These are phyloP conservation scores for Alfaro cultratus DNA, from an alignment of 2,797 vertebrate species.

Conservation along the genomic window DNA sequence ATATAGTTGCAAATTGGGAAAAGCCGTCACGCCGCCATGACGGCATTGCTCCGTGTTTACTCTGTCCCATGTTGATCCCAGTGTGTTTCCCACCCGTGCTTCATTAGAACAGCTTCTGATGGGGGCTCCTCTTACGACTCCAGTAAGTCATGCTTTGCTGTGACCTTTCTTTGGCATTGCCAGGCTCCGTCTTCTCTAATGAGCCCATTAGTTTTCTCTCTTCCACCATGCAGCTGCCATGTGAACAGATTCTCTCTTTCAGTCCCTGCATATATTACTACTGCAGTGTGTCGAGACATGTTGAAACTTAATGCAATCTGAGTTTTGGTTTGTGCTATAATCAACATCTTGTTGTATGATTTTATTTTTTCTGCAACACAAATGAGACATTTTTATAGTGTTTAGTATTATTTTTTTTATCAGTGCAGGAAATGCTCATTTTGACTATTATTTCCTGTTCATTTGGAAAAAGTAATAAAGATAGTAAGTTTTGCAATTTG, in stretches of 20 bases:
- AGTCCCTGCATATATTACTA: constrained; percentile 52
- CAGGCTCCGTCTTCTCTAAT: constrained; percentile 66
- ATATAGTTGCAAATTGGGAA: constrained; percentile 15
- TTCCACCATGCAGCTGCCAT: constrained; percentile 40
- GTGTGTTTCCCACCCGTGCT: constrained; percentile 82
- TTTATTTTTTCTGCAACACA: constrained; percentile 8
- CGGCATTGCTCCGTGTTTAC: constrained; percentile 39
- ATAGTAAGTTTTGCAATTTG: constrained; percentile 35
- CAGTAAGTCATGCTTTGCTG: constrained; percentile 93
- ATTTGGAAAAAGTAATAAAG: constrained; percentile 23
- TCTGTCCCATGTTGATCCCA: constrained; percentile 62
- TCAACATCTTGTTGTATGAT: not conserved
- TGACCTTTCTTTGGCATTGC: constrained; percentile 73
- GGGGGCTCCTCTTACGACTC: constrained; percentile 82
- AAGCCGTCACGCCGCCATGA: constrained; percentile 31
- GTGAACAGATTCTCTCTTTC: constrained; percentile 59
- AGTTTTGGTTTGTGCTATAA: constrained; percentile 28
- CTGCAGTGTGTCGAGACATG: constrained; percentile 27
- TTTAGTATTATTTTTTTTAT: not conserved
- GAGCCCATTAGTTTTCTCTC: constrained; percentile 71
- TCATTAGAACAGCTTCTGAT: constrained; percentile 90
- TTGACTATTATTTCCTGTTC: constrained; percentile 13
- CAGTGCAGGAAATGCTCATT: constrained; percentile 39
- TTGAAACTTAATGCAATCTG: constrained; percentile 25
- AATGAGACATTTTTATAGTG: not conserved